These are phyloP conservation scores for Carposina sasakii DNA, from an alignment of 1,140 invertebrate species.

Conservation along the genomic window DNA sequence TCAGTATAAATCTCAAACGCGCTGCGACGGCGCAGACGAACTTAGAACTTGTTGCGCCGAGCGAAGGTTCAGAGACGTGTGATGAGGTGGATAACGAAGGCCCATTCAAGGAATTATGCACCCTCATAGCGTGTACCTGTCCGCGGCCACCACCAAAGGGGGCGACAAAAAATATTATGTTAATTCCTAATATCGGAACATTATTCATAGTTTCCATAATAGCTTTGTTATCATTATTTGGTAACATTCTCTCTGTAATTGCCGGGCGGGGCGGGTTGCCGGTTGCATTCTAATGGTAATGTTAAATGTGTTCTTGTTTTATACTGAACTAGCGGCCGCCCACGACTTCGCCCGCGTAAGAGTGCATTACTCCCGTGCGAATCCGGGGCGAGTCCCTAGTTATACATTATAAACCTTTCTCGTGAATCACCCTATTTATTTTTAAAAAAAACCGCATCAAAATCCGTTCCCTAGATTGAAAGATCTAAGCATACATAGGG, in stretches of 20 bases:
- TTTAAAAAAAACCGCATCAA: too few species aligned
- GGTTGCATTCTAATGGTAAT: slow-evolving; percentile 35
- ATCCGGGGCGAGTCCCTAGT: too few species aligned
- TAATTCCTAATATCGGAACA: slow-evolving; percentile 64
- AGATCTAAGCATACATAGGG: too few species aligned
- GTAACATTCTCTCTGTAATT: slow-evolving; percentile 54
- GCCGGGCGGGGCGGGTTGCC: slow-evolving; percentile 33
- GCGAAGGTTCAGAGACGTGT: slow-evolving; percentile 14
- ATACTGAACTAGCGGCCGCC: too few species aligned
- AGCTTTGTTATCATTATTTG: slow-evolving; percentile 68
- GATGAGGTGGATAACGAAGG: too few species aligned
- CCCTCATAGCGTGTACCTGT: slow-evolving; percentile 67
- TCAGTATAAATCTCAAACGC: too few species aligned
- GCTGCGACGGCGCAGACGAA: slow-evolving; percentile 13
- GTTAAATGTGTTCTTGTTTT: too few species aligned
- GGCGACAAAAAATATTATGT: slow-evolving; percentile 68
- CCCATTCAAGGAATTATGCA: slow-evolving; percentile 71
- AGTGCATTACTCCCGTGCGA: too few species aligned
- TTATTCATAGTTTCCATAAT: slow-evolving; percentile 66
- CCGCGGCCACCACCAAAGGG: slow-evolving; percentile 65
- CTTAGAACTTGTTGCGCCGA: slow-evolving; percentile 27
- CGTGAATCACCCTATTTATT: too few species aligned
- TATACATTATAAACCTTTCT: too few species aligned
- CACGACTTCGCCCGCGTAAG: too few species aligned
- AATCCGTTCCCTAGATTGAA: too few species aligned